A percentile compares a stretch with the other conserved stretches of the same genome.
These are phyloP conservation scores for Erpobdella octoculata DNA, from an alignment of 2,888 invertebrate genomes.

Conservation along the genomic window DNA sequence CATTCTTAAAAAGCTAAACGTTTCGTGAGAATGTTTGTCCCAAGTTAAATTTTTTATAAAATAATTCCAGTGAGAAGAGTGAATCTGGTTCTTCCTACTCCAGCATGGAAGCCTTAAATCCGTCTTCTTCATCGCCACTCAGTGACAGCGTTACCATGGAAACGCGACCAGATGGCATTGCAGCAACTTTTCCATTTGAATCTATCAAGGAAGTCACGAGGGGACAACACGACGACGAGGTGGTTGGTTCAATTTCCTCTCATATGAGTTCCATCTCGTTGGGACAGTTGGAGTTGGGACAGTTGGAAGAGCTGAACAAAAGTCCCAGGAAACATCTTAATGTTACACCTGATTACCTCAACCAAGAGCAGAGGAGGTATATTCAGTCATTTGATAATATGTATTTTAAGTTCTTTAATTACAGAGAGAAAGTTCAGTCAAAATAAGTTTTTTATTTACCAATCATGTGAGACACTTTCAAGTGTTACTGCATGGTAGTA, in stretches of 20 bases:
- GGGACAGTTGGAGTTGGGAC: too few relatives aligned
- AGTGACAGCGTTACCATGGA: not conserved
- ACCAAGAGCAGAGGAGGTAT: slow-evolving; percentile 2
- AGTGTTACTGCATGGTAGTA: too few relatives aligned
- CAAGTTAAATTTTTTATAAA: too few relatives aligned
- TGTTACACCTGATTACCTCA: not conserved
- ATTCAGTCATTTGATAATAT: not conserved
- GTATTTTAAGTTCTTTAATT: not conserved
- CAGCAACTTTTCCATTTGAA: not conserved
- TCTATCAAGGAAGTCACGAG: not conserved
- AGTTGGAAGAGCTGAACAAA: not conserved
- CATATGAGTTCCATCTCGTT: too few relatives aligned
- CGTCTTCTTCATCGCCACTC: not conserved
- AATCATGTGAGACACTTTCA: too few relatives aligned
- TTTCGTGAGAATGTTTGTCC: too few relatives aligned
- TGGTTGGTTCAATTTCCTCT: too few relatives aligned
- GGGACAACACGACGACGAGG: too few relatives aligned
- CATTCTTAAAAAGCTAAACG: too few relatives aligned
- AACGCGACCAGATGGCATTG: not conserved
- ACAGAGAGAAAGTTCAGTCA: not conserved
- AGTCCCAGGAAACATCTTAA: not conserved
- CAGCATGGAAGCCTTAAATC: slow-evolving; percentile 11
- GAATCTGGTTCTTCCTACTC: slow-evolving; percentile 22
- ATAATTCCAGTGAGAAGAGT: slow-evolving; percentile 1
- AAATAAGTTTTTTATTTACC: not conserved